phyloP scores from a whole-genome alignment of 2,113 vertebrate species.

The Brevimyrus niger region DNA sequence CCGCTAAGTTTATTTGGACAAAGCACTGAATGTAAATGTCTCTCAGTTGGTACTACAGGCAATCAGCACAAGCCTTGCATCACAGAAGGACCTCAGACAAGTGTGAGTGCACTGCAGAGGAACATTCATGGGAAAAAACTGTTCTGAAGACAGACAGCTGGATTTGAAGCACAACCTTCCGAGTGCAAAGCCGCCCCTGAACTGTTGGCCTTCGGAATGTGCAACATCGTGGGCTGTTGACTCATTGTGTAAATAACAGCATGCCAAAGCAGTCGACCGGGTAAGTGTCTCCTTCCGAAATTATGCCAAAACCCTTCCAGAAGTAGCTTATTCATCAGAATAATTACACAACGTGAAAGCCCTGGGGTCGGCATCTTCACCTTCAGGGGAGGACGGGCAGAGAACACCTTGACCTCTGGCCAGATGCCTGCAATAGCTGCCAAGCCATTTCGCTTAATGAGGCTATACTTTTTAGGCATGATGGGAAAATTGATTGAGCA shows the following conservation, averaged over 20 bases:
- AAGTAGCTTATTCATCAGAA: slow-evolving; percentile 1
- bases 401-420: not conserved
- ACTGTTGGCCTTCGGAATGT: not conserved
- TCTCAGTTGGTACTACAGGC: not conserved
- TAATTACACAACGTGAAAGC: not conserved
- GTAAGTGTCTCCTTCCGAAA: not conserved
- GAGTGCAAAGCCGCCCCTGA: not conserved
- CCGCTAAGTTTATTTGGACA: not conserved
- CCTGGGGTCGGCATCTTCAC: not conserved
- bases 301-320: not conserved
- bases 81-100: not conserved
- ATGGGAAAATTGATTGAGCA: not conserved
- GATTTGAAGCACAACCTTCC: not conserved
- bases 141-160: not conserved
- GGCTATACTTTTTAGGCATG: not conserved
- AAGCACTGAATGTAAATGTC: not conserved
- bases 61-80: not conserved
- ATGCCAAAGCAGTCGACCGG: not conserved
- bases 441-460: not conserved
- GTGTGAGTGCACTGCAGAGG: not conserved
- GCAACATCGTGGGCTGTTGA: not conserved
- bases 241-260: not conserved
- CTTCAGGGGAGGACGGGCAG: not conserved
- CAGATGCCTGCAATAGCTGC: not conserved
- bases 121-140: not conserved